Percentiles rank a stretch among this genome's conserved stretches.
Evolutionary conservation across 2,888 invertebrate genomes (phyloP).

Genomic region (Lasius fuliginosus): DNA sequence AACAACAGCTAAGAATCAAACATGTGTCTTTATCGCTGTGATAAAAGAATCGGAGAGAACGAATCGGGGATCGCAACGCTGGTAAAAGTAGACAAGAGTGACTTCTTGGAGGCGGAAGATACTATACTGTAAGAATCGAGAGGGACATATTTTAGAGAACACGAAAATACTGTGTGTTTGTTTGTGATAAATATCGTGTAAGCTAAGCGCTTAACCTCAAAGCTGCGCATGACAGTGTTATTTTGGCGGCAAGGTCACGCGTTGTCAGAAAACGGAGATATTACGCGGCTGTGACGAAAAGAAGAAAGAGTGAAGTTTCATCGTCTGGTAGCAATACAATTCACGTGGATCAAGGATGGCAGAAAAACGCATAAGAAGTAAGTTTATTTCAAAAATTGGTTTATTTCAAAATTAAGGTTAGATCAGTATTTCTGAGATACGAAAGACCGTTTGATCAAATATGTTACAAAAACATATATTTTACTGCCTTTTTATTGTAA

Average conservation of each 20-base stretch:
- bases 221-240: conserved; percentile 9
- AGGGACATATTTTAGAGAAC: neutral
- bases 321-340: neutral
- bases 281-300: neutral
- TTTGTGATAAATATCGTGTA: neutral
- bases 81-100: neutral
- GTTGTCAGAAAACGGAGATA: neutral
- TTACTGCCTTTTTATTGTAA: neutral
- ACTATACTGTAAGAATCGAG: neutral
- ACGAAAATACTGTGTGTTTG: neutral
- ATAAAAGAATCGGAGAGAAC: neutral
- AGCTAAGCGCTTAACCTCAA: conserved; percentile 25
- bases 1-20: neutral
- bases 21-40: neutral
- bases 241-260: conserved; percentile 41
- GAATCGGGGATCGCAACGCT: neutral
- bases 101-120: neutral
- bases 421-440: neutral
- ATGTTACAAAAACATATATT: neutral
- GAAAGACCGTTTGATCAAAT: neutral
- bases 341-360: conserved; percentile 12
- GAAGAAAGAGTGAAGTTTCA: neutral
- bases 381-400: conserved; percentile 3
- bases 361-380: conserved; percentile 2
- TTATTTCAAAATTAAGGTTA: neutral